Conservation (phyloP, 2,888 invertebrate species). For the Argynnis bischoffii region DNA sequence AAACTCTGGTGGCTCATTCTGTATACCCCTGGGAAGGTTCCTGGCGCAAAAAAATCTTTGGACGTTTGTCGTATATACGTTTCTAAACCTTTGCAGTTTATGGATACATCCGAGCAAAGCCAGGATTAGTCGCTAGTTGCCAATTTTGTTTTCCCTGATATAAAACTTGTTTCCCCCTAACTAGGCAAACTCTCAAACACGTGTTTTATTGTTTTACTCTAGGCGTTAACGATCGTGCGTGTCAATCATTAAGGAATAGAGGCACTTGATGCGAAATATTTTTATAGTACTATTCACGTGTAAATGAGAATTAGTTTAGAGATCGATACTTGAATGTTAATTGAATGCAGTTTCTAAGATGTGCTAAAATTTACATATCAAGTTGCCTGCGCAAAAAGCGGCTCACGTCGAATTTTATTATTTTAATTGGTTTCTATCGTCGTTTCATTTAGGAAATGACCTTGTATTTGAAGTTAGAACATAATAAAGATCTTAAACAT, state of each 20-base stretch:
- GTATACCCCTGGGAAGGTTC: no score
- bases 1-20: no score
- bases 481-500: no score
- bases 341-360: no score
- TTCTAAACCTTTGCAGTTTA: no score
- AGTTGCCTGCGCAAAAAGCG: background rate
- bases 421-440: no score
- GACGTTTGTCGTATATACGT: no score
- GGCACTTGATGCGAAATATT: constrained; percentile 6
- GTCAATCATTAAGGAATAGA: constrained; percentile 18
- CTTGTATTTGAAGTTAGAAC: no score
- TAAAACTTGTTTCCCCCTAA: constrained; percentile 1
- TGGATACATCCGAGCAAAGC: background rate
- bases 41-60: no score
- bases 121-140: background rate
- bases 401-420: background rate
- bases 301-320: background rate
- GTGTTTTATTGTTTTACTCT: constrained; percentile 19
- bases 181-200: constrained; percentile 13
- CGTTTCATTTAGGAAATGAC: no score
- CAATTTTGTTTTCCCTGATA: background rate
- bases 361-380: no score
- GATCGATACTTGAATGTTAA: no score
- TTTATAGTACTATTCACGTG: background rate
- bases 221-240: constrained; percentile 23